Percentiles rank a stretch among this genome's conserved stretches.
Evolutionary conservation across 2,113 vertebrate genomes (phyloP).

Genomic region (Muscicapa adusta): DNA sequence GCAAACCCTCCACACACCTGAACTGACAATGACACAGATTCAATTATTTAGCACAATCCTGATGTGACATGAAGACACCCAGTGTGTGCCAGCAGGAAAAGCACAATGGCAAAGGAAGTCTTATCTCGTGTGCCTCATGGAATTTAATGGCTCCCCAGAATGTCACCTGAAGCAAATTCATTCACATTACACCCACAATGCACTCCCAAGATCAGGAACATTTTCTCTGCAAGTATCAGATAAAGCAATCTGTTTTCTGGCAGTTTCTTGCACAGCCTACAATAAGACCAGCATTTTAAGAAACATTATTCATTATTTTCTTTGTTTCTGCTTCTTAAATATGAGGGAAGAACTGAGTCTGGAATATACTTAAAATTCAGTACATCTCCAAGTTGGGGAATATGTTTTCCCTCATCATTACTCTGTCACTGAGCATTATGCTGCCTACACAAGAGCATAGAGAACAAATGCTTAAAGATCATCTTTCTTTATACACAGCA

Average conservation of each 20-base stretch:
- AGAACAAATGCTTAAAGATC: not conserved
- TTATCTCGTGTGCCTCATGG: not conserved
- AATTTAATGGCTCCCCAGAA: not conserved
- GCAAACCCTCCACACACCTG: not conserved
- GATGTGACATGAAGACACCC: not conserved
- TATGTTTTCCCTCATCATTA: not conserved
- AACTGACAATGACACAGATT: not conserved
- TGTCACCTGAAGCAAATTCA: not conserved
- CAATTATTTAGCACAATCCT: not conserved
- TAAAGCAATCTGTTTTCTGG: not conserved
- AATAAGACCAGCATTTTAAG: not conserved
- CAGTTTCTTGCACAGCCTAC: not conserved
- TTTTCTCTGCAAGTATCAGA: not conserved
- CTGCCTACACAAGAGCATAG: not conserved
- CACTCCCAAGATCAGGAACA: not conserved
- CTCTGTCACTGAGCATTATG: not conserved
- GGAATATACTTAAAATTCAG: not conserved
- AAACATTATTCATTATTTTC: not conserved
- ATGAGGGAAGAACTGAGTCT: not conserved
- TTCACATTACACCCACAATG: not conserved
- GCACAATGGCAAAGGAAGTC: not conserved
- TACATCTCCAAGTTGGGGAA: not conserved
- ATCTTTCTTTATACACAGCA: not conserved
- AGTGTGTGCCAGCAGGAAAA: not conserved
- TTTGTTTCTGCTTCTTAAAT: not conserved